phyloP scores from a whole-genome alignment of 2,797 vertebrate species.

The Pseudochirops corinnae region DNA sequence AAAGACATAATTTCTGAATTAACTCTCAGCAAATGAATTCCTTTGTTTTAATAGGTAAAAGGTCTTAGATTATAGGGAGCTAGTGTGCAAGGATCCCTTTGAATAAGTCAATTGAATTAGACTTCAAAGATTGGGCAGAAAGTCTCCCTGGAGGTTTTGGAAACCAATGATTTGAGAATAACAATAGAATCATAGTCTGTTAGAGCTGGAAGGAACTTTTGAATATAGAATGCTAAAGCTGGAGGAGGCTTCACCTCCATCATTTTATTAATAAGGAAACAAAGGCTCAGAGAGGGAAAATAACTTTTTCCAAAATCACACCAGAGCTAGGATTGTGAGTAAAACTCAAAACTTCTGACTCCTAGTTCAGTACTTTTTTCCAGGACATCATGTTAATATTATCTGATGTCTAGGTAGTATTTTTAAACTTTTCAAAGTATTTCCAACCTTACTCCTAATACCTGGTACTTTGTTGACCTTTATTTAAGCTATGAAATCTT shows the following conservation, averaged over 20 bases:
- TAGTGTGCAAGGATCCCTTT: constrained; percentile 6
- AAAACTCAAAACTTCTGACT: background rate
- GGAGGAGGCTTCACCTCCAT: background rate
- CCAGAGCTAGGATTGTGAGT: background rate
- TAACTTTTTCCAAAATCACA: background rate
- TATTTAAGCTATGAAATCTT: background rate
- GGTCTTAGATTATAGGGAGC: constrained; percentile 49
- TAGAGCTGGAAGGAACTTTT: background rate
- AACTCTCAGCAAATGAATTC: constrained; percentile 31
- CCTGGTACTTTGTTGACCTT: background rate
- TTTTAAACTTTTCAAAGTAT: background rate
- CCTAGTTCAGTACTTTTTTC: background rate
- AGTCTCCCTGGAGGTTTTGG: constrained; percentile 37
- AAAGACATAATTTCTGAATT: constrained; percentile 52
- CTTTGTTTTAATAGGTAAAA: constrained; percentile 61
- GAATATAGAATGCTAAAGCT: background rate
- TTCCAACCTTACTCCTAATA: background rate
- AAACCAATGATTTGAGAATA: constrained; percentile 32
- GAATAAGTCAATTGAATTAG: constrained; percentile 2
- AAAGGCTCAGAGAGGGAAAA: background rate
- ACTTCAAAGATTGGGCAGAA: constrained; percentile 50
- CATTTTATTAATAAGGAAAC: background rate
- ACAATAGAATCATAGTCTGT: background rate
- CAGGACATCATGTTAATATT: background rate
- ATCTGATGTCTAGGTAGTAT: background rate